phyloP scores from a whole-genome alignment of 2,888 invertebrate species.

The Synergus umbraculus region DNA sequence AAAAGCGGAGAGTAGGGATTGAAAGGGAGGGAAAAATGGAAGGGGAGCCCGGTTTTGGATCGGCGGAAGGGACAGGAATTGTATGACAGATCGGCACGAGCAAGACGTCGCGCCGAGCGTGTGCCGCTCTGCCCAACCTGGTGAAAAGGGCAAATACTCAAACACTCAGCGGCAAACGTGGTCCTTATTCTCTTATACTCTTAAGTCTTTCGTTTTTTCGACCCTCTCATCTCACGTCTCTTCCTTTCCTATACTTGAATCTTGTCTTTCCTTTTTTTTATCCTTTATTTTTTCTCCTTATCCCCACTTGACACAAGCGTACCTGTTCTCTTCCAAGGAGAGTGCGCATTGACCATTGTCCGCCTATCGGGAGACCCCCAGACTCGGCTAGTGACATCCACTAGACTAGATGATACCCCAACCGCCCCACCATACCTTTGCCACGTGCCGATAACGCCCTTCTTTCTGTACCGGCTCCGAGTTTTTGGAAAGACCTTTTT shows the following conservation, averaged over 20 bases:
- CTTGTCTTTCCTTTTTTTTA: conserved; percentile 45
- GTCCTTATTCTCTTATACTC: not conserved
- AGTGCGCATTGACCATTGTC: conserved; percentile 63
- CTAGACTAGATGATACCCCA: conserved; percentile 54
- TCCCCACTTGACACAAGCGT: conserved; percentile 50
- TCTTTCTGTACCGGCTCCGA: conserved; percentile 57
- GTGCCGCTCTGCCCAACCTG: conserved; percentile 44
- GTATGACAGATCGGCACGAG: conserved; percentile 65
- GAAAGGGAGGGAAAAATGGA: conserved; percentile 41
- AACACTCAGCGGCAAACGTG: conserved; percentile 40
- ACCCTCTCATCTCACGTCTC: conserved; percentile 33
- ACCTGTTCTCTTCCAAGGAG: conserved; percentile 51
- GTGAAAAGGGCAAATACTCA: conserved; percentile 44
- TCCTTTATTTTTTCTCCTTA: conserved; percentile 45
- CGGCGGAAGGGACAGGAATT: conserved; percentile 62
- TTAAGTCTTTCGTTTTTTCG: not conserved
- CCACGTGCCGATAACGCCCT: conserved; percentile 73
- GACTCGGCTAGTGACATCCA: conserved; percentile 55
- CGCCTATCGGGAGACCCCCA: conserved; percentile 61
- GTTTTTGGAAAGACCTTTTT: conserved; percentile 56
- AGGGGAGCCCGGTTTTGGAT: conserved; percentile 48
- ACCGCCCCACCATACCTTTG: conserved; percentile 57
- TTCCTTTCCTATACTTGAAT: conserved; percentile 34
- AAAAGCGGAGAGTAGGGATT: conserved; percentile 27
- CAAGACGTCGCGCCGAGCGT: conserved; percentile 52